These are phyloP conservation scores for Dinomys branickii DNA, from an alignment of 2,113 vertebrate genomes.

Conservation along the genomic window DNA sequence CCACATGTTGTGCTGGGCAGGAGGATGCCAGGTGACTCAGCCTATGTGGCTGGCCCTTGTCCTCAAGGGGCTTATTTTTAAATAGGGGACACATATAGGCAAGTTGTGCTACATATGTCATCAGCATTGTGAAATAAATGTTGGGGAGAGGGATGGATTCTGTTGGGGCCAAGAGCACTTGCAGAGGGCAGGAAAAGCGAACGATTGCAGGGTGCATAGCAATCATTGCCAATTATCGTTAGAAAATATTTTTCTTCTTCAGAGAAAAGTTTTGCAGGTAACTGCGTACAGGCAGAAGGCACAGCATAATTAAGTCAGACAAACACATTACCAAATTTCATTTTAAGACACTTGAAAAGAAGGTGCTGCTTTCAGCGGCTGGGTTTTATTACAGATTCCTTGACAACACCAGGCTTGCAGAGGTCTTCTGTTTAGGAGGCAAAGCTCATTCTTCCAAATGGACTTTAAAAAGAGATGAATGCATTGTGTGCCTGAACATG, in stretches of 20 bases:
- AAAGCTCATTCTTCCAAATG: not conserved
- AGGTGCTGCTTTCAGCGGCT: not conserved
- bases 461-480: not conserved
- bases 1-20: not conserved
- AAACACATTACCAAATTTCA: slow-evolving; percentile 34
- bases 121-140: not conserved
- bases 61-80: slow-evolving; percentile 2
- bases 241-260: slow-evolving; percentile 36
- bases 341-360: slow-evolving; percentile 44
- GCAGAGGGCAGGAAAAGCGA: not conserved
- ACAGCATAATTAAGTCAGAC: slow-evolving; percentile 54
- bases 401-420: not conserved
- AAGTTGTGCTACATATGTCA: not conserved
- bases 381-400: not conserved
- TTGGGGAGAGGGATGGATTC: not conserved
- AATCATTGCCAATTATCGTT: not conserved
- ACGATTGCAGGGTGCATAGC: not conserved
- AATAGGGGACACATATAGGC: not conserved
- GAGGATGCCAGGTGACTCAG: not conserved
- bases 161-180: not conserved
- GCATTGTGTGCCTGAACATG: not conserved
- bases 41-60: not conserved
- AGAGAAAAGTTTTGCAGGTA: slow-evolving; percentile 41
- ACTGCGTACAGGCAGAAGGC: slow-evolving; percentile 35
- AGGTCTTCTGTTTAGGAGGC: not conserved